Evolutionary conservation across 2,888 invertebrate species (phyloP), one percentile per base, ranked within the genome.

Genomic region (Pseudoips prasinana): DNA sequence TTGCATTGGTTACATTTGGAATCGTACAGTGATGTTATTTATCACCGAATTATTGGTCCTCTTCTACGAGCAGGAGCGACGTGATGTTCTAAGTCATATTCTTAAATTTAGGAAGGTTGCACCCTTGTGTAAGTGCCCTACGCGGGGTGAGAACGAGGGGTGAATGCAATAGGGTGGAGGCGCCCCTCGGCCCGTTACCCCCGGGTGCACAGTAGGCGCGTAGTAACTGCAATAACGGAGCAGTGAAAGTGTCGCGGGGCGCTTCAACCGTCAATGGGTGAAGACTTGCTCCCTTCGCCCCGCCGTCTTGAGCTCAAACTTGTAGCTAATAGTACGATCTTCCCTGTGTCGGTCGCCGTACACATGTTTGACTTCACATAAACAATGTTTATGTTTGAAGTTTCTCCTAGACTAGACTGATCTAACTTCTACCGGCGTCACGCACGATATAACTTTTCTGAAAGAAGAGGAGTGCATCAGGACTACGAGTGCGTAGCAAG

Each of bases 221-320:
- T 85, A 87, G 85, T 87, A 79, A 79, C 84, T 85, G 87, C 86
- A 86, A 85, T 86, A 87, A 82, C 87, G 80, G 85, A 80, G 83
- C 78, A 88, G 87, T 87, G 87, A 88, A 88, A 88, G 87, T 88
- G 87, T 88, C 87, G 86, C 83, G 85, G 82, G 74, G 65, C 71
- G 87, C 82, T 84, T 80, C 85, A 85, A 85, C 86, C 86, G 87
- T 88, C 87, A 88, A 88, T 88, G 87, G 86, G 84, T 77, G 84
- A 87, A 86, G 85, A 84, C 78, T 77, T 78, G 72, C 83, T 74
- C 84, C 84, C 84, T 82, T 78, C 77, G 63, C 82, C 87, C 86
- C 83, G 66, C 76, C 79, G 82, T 81, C 84, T 86, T 84, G 66
- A 64, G 66, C 80, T 78, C 74, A 78, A 82, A 84, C 82, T 84